Conservation (phyloP, 2,888 invertebrate genomes). For the Himalopsyche japonica region DNA sequence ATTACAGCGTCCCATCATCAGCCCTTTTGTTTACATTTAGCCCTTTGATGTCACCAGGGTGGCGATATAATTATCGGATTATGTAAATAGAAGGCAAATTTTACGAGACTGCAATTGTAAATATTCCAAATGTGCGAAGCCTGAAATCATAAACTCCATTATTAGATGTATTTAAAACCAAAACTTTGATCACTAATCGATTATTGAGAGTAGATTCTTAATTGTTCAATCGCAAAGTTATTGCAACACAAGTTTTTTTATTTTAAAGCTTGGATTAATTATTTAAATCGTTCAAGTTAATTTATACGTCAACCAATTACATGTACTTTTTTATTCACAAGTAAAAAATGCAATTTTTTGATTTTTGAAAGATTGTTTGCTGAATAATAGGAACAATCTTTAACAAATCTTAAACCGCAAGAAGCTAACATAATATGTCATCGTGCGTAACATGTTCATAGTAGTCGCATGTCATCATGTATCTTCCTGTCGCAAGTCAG, state of each 20-base stretch:
- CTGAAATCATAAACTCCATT: too few species aligned
- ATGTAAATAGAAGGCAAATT: slow-evolving; percentile 25
- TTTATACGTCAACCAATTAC: too few species aligned
- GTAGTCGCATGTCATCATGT: not conserved
- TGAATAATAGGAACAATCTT: slow-evolving; percentile 9
- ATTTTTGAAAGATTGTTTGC: not conserved
- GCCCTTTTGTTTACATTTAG: slow-evolving; percentile 22
- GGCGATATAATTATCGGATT: slow-evolving; percentile 36
- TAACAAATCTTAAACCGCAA: slow-evolving; percentile 1
- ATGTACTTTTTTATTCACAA: too few species aligned
- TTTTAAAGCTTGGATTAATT: too few species aligned
- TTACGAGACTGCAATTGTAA: not conserved
- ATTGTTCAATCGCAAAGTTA: too few species aligned
- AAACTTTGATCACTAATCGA: too few species aligned
- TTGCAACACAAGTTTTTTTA: too few species aligned
- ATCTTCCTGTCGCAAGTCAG: slow-evolving; percentile 21
- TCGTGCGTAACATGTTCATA: slow-evolving; percentile 21
- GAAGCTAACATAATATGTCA: slow-evolving; percentile 17
- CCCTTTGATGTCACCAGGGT: slow-evolving; percentile 30
- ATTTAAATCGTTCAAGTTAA: too few species aligned
- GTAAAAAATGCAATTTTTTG: too few species aligned
- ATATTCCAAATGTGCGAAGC: too few species aligned
- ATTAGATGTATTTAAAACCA: too few species aligned
- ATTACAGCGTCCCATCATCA: slow-evolving; percentile 26
- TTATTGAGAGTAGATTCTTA: too few species aligned